A percentile compares a stretch with the other conserved stretches of the same genome.
Evolutionary conservation across 2,797 vertebrate species (phyloP).

Genomic region (Acridotheres tristis): DNA sequence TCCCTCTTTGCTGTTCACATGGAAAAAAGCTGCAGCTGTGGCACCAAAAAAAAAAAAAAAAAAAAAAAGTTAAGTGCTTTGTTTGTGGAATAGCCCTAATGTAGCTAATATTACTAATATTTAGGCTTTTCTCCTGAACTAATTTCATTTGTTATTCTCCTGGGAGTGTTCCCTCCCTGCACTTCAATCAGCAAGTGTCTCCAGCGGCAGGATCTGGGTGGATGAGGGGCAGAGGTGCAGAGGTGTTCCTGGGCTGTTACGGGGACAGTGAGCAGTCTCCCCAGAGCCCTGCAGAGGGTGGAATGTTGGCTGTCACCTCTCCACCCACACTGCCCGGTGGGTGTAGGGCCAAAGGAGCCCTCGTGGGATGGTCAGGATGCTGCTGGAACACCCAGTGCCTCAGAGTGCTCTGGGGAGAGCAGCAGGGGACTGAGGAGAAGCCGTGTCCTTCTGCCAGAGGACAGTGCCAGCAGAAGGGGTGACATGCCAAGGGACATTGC

Average conservation of each 20-base stretch:
- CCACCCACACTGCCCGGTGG: accelerated
- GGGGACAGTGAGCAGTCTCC: neutral
- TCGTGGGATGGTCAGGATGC: neutral
- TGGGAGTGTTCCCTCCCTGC: neutral
- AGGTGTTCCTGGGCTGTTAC: neutral
- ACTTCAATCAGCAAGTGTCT: accelerated
- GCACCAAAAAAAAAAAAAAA: too few species aligned
- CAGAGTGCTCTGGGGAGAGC: accelerated
- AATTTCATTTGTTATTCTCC: neutral
- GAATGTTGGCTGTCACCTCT: neutral
- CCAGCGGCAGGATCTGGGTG: neutral
- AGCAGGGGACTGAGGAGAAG: neutral
- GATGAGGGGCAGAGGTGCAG: accelerated
- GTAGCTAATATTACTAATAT: neutral
- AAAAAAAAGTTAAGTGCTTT: neutral
- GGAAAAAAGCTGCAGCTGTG: accelerated
- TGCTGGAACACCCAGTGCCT: neutral
- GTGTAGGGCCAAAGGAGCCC: neutral
- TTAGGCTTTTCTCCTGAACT: neutral
- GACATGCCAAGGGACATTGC: neutral
- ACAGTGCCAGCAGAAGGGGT: accelerated
- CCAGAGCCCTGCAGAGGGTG: accelerated
- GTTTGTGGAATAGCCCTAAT: neutral
- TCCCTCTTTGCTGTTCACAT: neutral
- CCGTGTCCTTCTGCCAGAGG: neutral